Percentiles rank a stretch among this genome's conserved stretches.
phyloP scores from a whole-genome alignment of 2,888 invertebrate species.

The Boloria euphrosyne region DNA sequence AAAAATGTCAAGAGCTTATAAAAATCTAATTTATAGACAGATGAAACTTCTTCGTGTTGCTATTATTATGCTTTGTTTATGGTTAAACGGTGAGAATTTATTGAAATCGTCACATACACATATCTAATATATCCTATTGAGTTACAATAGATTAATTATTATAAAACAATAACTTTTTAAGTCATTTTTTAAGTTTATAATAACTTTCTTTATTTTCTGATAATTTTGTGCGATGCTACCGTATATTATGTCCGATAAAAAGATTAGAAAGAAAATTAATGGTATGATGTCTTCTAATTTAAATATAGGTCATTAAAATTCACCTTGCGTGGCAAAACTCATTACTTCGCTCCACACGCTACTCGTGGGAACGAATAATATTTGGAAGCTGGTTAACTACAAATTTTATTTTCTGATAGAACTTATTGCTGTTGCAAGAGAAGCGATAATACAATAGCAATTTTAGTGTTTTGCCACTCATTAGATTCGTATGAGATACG shows the following conservation, averaged over 20 bases:
- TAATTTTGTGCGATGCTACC: background rate
- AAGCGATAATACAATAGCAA: background rate
- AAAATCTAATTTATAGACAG: no score
- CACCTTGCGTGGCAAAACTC: constrained; percentile 44
- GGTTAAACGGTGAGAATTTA: no score
- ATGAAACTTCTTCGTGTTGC: no score
- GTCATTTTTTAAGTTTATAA: background rate
- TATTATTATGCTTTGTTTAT: no score
- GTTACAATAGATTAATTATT: no score
- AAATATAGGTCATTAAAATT: constrained; percentile 38
- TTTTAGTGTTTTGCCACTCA: constrained; percentile 11
- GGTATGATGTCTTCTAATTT: constrained; percentile 25
- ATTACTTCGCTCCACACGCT: constrained; percentile 36
- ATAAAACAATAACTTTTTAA: no score
- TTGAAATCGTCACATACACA: no score
- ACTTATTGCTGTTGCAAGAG: background rate
- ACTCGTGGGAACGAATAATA: constrained; percentile 61
- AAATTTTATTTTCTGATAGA: background rate
- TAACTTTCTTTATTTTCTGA: background rate
- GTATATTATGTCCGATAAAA: constrained; percentile 21
- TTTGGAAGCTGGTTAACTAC: constrained; percentile 19
- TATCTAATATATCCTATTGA: no score
- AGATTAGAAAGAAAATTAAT: constrained; percentile 28
- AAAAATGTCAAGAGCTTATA: no score
- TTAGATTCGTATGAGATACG: constrained; percentile 25